Evolutionary conservation across 1,140 invertebrate species (phyloP).

Genomic region (Oryzaephilus surinamensis): DNA sequence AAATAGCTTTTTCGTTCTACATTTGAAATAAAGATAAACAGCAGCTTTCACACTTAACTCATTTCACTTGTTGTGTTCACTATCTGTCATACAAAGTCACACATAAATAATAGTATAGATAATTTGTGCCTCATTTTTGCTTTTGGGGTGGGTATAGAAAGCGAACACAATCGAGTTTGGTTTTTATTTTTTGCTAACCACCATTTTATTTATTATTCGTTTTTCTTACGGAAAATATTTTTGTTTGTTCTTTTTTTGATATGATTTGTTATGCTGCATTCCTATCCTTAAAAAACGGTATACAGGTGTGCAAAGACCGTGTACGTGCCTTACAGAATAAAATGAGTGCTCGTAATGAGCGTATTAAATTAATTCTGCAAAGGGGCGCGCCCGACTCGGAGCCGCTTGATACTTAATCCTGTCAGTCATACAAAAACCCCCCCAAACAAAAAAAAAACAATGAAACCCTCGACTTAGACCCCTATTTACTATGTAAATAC

Average conservation of each 20-base stretch:
- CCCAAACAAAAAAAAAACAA: conserved; percentile 13
- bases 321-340: conserved; percentile 79
- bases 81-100: not conserved
- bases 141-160: conserved; percentile 24
- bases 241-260: conserved; percentile 40
- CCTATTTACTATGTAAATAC: too few species aligned
- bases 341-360: conserved; percentile 74
- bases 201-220: conserved; percentile 18
- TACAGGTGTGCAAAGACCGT: conserved; percentile 70
- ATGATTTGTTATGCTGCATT: conserved; percentile 49
- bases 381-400: conserved; percentile 72
- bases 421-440: conserved; percentile 4
- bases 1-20: too few species aligned
- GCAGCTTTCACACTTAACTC: too few species aligned
- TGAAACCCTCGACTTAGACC: conserved; percentile 19
- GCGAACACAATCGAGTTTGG: conserved; percentile 25
- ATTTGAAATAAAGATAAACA: too few species aligned
- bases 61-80: too few species aligned
- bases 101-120: too few species aligned
- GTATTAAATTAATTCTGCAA: conserved; percentile 75
- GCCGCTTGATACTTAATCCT: conserved; percentile 47
- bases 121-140: conserved; percentile 22
- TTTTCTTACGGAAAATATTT: conserved; percentile 38
- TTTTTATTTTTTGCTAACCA: conserved; percentile 13
- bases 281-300: conserved; percentile 23